Base-by-base conservation (phyloP, 2,113 vertebrate species). In the Phylloscopus trochiloides region DNA sequence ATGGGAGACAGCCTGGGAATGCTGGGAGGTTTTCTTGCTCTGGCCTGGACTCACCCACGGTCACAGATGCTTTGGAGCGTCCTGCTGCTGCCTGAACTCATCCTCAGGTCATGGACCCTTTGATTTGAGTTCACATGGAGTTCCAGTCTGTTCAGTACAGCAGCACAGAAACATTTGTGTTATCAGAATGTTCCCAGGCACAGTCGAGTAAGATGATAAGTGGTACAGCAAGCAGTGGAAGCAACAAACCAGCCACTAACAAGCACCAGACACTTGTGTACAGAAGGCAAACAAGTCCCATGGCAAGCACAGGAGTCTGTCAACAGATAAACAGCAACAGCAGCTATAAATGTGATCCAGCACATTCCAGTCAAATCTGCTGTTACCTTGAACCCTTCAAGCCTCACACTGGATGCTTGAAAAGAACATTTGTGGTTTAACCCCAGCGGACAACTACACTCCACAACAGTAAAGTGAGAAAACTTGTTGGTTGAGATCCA, bases 61-160 rank as follows among this genome's bases (percentile, higher is more conserved):
- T 26, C 52, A 48, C 18, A 55, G 61, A 67, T 25, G 15, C 12
- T 73, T 58, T 5, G 8, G 29, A 59, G 29, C 0, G 0, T 48
- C 31, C 40, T 61, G 40, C 26, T 80, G 40, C 61, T 67, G 26
- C 31, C 5, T 36, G 47, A 42, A 43, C 47, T 86, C 68, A 28
- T 38, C 47, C 40, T 50, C 34, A 62, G 54, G 82, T 50, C 89
- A 74, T 6, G 16, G 32, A n/a, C 75, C 22, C 34, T 62, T 21
- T 12, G 57, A 17, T 13, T 50, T 20, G 52, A 68, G 43, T 29
- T 77, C 88, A 73, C 40, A 28, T 36, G 21, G 9, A 59, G 32
- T 50, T 55, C 42, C 48, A 43, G 54, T 10, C 68, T 32, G 47
- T 25, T 26, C 47, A 73, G 45, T 9, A 19, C 66, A 76, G 42